Evolutionary conservation across 1,140 invertebrate genomes (phyloP).

Genomic region (Leptinotarsa defecta): DNA sequence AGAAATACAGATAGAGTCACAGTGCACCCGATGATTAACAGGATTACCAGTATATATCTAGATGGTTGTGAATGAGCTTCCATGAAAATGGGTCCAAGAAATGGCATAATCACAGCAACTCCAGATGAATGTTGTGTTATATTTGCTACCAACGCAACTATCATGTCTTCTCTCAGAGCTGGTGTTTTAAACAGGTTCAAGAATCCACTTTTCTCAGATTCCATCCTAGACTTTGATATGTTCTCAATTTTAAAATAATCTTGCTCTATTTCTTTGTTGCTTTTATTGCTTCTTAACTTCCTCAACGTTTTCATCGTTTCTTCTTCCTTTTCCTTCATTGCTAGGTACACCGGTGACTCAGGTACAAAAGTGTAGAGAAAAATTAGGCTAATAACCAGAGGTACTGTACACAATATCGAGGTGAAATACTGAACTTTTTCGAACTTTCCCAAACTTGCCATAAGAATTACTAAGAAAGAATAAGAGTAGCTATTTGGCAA

Average conservation of each 20-base stretch:
- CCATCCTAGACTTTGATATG: neutral
- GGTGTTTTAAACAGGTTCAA: neutral
- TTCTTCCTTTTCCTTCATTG: slow-evolving; percentile 62
- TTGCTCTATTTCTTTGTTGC: slow-evolving; percentile 48
- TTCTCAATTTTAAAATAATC: slow-evolving; percentile 10
- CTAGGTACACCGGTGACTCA: slow-evolving; percentile 76
- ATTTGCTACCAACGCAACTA: neutral
- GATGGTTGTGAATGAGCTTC: neutral
- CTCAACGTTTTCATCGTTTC: slow-evolving; percentile 66
- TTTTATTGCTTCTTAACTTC: slow-evolving; percentile 63
- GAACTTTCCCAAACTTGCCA: slow-evolving; percentile 57
- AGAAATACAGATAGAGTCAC: neutral
- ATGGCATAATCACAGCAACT: neutral
- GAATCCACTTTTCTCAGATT: neutral
- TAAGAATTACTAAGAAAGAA: slow-evolving; percentile 56
- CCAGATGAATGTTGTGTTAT: slow-evolving; percentile 17
- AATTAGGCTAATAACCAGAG: slow-evolving; percentile 54
- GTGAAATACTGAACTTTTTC: slow-evolving; percentile 61
- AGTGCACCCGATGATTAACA: neutral
- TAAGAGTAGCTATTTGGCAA: slow-evolving; percentile 41
- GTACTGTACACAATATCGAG: slow-evolving; percentile 52
- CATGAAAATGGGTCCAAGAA: slow-evolving; percentile 3
- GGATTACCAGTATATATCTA: neutral
- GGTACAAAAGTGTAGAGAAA: slow-evolving; percentile 61
- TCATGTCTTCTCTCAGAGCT: neutral